Base-by-base conservation (phyloP, 2,888 invertebrate species). In the Noctuana brunneofusca region DNA sequence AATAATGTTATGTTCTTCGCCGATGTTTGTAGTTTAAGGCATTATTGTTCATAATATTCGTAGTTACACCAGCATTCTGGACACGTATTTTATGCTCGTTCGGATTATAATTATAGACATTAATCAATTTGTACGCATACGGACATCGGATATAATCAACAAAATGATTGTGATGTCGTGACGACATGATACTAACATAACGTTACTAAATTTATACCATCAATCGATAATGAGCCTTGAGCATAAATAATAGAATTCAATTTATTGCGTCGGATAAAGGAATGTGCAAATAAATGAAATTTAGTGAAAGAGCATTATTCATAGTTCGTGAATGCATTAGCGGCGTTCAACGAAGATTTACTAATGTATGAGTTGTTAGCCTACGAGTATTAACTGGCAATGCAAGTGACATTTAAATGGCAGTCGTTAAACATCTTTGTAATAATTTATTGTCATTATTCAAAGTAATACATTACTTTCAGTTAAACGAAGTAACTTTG, bases 211-310 rank as follows among this genome's bases (percentile, higher is more conserved):
- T 41, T 14, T 16, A 18, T 18, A 9, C 3, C 41, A 16, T 18
- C 30, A 41, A 30, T 9, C 27, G 1, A 43, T 8, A 58, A 30
- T 52, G 12, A 27, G 30, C 58, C 9, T 20, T 30, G 1, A 6
- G 30, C 30, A 16, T 1, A 20, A 0, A 18, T 16, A 20, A 22
- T 46, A 46, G 22, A 43, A 43, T 20, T 53, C 32, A 59, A 22
- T 46, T 53, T 30, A 11, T 9, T 9, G 27, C 11, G 22, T 32
- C 56, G 0, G 16, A 9, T 9, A n/a, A 3, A n/a, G 20, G 53
- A 53, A 59, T 59, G 41, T 46, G 18, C 16, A 32, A 56, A 35
- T 52, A 50, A 32, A 59, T 58, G 58, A 58, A 58, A 58, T 58
- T 59, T 59, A 20, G 59, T 53, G 53, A 59, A 53, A 59, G 43